Base-by-base conservation (phyloP, 1,140 invertebrate species). In the Brachionus plicatilis region DNA sequence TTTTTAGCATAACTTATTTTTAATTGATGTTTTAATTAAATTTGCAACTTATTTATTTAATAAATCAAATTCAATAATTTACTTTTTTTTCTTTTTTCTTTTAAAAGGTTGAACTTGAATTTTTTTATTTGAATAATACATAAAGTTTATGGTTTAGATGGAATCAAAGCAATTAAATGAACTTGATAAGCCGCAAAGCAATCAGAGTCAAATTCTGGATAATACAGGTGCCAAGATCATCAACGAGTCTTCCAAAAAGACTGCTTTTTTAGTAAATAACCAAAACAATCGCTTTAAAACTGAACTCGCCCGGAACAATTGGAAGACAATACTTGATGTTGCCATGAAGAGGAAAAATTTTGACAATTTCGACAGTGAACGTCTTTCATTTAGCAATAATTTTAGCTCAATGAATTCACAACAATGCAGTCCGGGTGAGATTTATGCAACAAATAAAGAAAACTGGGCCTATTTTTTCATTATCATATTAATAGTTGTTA, bases 401-500 rank as follows among this genome's bases (percentile, higher is more conserved):
- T n/a, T 27, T 3, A 76, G 47, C 27, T 50, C 72, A 76, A 76
- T 76, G 27, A 27, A 27, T 50, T 50, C 72, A n/a, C 72, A 76
- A 50, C 72, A 76, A 72, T 43, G 53, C 33, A 76, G 11, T 3
- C 72, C 43, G 7, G 68, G 68, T 72, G 72, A 76, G 47, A 76
- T 82, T 24, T 82, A 82, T 47, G 79, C 79, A 12, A 33, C 79
- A 8, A 20, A 82, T 65, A 60, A 65, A 82, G 79, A 82, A 68
- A 82, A 82, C 47, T 82, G 79, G 79, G 65, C 12, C 12, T 82
- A 43, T 82, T 82, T 82, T 68, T n/a, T 47, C 14, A 82, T 82
- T 24, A 82, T 82, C 24, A 82, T 82, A 24, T 29, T 53, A 24
- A 65, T 82, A 7, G 79, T 82, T 45, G 79, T 68, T 45, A 24